These are phyloP conservation scores for Marmota monax DNA, from an alignment of 2,113 vertebrate species.

Conservation along the genomic window DNA sequence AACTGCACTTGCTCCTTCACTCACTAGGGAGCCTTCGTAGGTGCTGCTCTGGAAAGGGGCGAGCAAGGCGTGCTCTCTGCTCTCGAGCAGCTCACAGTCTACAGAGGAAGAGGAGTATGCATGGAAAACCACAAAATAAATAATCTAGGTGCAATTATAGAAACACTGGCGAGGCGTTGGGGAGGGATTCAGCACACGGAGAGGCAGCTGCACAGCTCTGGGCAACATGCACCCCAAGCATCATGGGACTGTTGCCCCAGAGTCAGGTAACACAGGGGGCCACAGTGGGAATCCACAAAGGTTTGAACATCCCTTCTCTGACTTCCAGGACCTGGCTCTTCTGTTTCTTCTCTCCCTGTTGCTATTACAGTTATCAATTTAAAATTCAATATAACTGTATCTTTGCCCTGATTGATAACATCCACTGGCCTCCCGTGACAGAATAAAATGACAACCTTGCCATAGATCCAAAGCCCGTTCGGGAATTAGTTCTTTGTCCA, in stretches of 20 bases:
- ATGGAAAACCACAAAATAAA: not conserved
- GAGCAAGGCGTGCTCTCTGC: not conserved
- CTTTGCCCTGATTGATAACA: not conserved
- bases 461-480: not conserved
- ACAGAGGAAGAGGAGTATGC: not conserved
- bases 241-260: not conserved
- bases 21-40: constrained; percentile 1
- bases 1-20: not conserved
- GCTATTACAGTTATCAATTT: not conserved
- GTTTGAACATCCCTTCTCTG: too few relatives aligned
- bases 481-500: not conserved
- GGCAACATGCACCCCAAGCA: not conserved
- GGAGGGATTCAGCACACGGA: not conserved
- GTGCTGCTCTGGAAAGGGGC: not conserved
- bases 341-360: not conserved
- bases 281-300: not conserved
- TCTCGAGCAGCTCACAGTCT: not conserved
- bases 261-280: fast-evolving
- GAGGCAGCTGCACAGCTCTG: too few relatives aligned
- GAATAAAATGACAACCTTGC: not conserved
- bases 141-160: not conserved
- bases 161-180: not conserved
- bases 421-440: not conserved
- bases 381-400: not conserved
- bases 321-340: not conserved